A percentile compares a stretch with the other conserved stretches of the same genome.
Evolutionary conservation across 2,888 invertebrate genomes (phyloP).

Genomic region (Patella pellucida): DNA sequence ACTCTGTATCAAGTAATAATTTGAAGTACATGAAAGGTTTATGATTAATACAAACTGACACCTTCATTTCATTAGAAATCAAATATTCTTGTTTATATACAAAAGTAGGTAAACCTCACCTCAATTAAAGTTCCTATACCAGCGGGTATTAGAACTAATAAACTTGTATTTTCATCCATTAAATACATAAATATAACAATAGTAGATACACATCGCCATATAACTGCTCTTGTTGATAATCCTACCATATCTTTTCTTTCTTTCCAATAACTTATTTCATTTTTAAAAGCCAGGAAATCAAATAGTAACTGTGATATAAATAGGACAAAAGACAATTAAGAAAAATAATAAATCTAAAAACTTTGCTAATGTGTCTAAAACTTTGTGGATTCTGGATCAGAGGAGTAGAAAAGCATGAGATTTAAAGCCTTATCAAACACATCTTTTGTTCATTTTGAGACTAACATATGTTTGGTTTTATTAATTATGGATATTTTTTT

Average conservation of each 20-base stretch:
- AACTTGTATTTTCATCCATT: conserved; percentile 90
- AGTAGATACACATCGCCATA: conserved; percentile 92
- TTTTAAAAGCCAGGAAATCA: conserved; percentile 97
- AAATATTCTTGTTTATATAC: no score
- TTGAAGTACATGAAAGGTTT: no score
- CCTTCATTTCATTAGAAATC: no score
- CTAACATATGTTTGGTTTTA: neutral
- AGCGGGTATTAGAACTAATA: conserved; percentile 88
- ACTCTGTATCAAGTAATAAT: no score
- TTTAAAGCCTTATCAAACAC: neutral
- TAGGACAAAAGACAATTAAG: neutral
- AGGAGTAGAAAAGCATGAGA: neutral
- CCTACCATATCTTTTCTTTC: conserved; percentile 87
- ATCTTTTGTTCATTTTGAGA: neutral
- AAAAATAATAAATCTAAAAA: conserved; percentile 6
- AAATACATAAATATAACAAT: conserved; percentile 91
- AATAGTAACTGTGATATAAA: conserved; percentile 77
- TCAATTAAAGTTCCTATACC: conserved; percentile 91
- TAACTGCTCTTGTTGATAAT: conserved; percentile 85
- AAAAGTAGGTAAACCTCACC: conserved; percentile 72
- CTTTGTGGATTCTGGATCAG: neutral
- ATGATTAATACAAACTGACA: no score
- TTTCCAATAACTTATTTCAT: conserved; percentile 96
- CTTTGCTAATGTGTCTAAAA: neutral
- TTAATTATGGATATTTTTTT: no score